Base-by-base conservation (phyloP, 1,140 invertebrate species). In the Drosophila sp. region DNA sequence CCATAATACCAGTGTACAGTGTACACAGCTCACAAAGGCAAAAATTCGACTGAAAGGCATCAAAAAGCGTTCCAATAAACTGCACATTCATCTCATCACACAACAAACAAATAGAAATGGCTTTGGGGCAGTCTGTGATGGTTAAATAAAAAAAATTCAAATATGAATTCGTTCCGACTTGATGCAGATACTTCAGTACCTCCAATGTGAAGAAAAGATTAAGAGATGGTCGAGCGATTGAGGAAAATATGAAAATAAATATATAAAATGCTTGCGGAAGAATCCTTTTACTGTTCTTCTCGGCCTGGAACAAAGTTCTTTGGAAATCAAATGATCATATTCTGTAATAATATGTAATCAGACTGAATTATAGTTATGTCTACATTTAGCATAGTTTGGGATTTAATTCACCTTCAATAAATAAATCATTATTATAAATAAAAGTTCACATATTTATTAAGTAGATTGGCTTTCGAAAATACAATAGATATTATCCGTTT, bases 51-150 rank as follows among this genome's bases (percentile, higher is more conserved):
- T 34, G 67, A 80, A 86, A 65, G 5, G 48, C 46, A 67, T 41
- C 43, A 59, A 71, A 86, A 87, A 87, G 67, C 63, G 66, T 63
- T 72, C 51, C 75, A 87, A 81, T 87, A 75, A 84, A 80, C 63
- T 86, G 81, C 80, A 76, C 54, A 71, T 29, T 54, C 59, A 48
- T 53, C 58, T 34, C 61, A 58, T 29, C 7, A 29, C 27, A 65
- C 45, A 45, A 38, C 71, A 62, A 38, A 50, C 54, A 16, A 32
- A 61, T 54, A 40, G 43, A 40, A 40, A 36, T 40, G 4, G 16
- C 16, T 53, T 61, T 38, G 34, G 46, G 34, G 8, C 45, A 53
- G 51, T 72, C 62, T 59, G 72, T 58, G 63, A 63, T n/a, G n/a
- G n/a, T n/a, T n/a, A 77, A 73, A 76, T 59, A 40, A 51, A 81